Evolutionary conservation across 2,113 vertebrate species (phyloP), one percentile per base, ranked within the genome.

Genomic region (Neodontobutis hainanensis): DNA sequence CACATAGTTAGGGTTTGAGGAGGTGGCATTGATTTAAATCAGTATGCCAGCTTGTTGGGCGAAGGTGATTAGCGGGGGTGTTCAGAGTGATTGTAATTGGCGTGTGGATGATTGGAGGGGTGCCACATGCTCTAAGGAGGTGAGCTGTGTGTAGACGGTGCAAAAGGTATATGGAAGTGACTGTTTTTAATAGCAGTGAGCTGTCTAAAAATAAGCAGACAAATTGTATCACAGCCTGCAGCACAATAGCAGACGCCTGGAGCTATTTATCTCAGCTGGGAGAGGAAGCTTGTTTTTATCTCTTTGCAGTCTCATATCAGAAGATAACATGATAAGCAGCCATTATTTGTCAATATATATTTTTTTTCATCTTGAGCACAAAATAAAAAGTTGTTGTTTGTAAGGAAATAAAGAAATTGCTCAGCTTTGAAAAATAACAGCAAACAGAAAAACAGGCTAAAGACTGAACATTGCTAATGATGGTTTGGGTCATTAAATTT

Each of bases 1-100:
- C 68, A 66, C 68, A 55, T 61, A 62, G 80, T 68, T 70, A 50
- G 69, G 14, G 67, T 63, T 51, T 58, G 71, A 78, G 73, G 66
- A 65, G 73, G 68, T 63, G 75, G 52, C 73, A 3, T 42, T 65
- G 74, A 73, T 85, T 81, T 73, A 80, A 78, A 84, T 82, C 71
- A 40, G 71, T 62, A 70, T 12, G 59, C 72, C 78, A 64, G 73
- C 67, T 70, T 50, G 42, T 53, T 70, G 75, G 63, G 69, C 35
- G 3, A 61, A 81, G 73, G 79, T 75, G 77, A 79, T 85, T 68
- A 86, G 78, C 11, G 51, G 66, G 58, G 79, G 70, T 68, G 59
- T 56, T 66, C 43, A 9, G 19, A 66, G 52, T 86, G 81, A 88
- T 85, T 87, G 76, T 85, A 84, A 90, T 84, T 85, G 81, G 84